Percentiles rank a stretch among this genome's conserved stretches.
These are phyloP conservation scores for Enteromius fasciolatus DNA, from an alignment of 2,797 vertebrate species.

Conservation along the genomic window DNA sequence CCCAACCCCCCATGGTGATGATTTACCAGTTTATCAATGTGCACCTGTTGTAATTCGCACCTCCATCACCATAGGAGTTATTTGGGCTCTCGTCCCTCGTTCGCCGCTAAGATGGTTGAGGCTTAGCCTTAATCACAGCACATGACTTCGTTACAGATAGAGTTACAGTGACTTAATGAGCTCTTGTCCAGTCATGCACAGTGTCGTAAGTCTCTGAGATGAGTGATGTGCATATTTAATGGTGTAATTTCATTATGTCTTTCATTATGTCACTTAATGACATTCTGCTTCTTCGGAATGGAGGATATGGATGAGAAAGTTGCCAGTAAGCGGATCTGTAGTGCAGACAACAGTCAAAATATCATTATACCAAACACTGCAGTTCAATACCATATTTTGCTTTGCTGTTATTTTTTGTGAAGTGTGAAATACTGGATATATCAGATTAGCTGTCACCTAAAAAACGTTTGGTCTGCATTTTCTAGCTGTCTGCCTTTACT, in stretches of 20 bases:
- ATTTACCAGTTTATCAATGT: constrained; percentile 45
- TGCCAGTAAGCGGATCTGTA: constrained; percentile 12
- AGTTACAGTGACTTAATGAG: constrained; percentile 47
- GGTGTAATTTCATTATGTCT: constrained; percentile 30
- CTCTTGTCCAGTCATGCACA: constrained; percentile 42
- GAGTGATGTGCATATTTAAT: constrained; percentile 33
- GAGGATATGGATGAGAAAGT: background rate
- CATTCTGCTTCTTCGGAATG: background rate
- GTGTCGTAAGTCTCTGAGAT: constrained; percentile 29
- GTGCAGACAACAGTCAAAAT: constrained; percentile 29
- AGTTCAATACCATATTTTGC: constrained; percentile 44
- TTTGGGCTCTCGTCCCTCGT: constrained; percentile 29
- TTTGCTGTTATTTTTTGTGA: constrained; percentile 39
- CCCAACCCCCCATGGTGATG: constrained; percentile 18
- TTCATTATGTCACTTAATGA: constrained; percentile 33
- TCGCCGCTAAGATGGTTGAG: constrained; percentile 17
- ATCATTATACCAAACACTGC: constrained; percentile 26
- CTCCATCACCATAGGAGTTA: constrained; percentile 37
- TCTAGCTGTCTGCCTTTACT: constrained; percentile 12
- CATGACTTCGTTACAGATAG: constrained; percentile 33
- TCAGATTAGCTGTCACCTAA: constrained; percentile 46
- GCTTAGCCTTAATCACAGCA: constrained; percentile 37
- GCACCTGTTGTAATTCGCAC: constrained; percentile 50
- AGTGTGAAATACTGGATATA: constrained; percentile 44
- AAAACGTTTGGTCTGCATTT: constrained; percentile 44